Evolutionary conservation across 2,113 vertebrate genomes (phyloP).

Genomic region (Hippocampus comes): DNA sequence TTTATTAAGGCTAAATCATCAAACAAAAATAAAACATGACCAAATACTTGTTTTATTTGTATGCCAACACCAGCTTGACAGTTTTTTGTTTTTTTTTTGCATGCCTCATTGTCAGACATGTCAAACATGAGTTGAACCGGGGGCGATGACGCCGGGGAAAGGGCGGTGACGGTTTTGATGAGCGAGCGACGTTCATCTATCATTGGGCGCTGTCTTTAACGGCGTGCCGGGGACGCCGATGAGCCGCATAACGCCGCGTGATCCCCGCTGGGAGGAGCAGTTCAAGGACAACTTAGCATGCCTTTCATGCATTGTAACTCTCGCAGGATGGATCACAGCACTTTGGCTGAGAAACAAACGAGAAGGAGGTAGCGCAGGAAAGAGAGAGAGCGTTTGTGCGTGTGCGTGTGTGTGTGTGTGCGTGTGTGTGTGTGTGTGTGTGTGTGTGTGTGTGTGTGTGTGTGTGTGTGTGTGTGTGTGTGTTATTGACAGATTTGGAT

Average conservation of each 20-base stretch:
- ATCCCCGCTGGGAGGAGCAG: constrained; percentile 61
- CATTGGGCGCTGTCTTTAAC: constrained; percentile 15
- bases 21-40: no score
- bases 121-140: constrained; percentile 41
- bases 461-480: background rate
- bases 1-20: no score
- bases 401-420: constrained; percentile 5
- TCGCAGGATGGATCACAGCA: constrained; percentile 44
- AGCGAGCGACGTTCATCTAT: constrained; percentile 31
- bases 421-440: constrained; percentile 12
- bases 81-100: background rate
- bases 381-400: background rate
- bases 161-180: constrained; percentile 27
- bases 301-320: constrained; percentile 55
- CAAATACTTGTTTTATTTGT: background rate
- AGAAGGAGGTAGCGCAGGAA: constrained; percentile 26
- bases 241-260: constrained; percentile 32
- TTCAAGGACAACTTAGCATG: constrained; percentile 62
- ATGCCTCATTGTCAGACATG: constrained; percentile 33
- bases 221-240: constrained; percentile 17
- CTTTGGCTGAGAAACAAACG: constrained; percentile 44
- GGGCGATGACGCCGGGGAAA: constrained; percentile 7
- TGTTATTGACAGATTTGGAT: constrained; percentile 49
- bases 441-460: background rate
- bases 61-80: background rate